Conservation (phyloP, 35 echinoderm and acorn worm species). For the Diadema setosum region DNA sequence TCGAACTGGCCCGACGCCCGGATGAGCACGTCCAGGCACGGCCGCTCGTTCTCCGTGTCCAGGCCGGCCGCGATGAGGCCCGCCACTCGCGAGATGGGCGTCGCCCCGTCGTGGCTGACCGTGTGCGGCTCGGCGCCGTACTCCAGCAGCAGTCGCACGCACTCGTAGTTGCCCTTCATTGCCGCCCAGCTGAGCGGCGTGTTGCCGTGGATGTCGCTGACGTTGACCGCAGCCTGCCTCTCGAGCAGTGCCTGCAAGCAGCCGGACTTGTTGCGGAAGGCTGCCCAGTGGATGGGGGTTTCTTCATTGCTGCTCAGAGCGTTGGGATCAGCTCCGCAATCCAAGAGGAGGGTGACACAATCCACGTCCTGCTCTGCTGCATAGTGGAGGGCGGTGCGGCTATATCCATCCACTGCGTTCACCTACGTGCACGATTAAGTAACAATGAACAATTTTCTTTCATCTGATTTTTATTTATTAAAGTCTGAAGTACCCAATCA, state of each 20-base stretch:
- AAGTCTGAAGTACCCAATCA: too few species aligned
- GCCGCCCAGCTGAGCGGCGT: slow-evolving; percentile 88
- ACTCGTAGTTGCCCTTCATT: slow-evolving; percentile 75
- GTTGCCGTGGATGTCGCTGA: slow-evolving; percentile 72
- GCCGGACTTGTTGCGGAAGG: slow-evolving; percentile 74
- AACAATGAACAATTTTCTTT: too few species aligned
- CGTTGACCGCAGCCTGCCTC: slow-evolving; percentile 59
- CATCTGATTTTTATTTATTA: too few species aligned
- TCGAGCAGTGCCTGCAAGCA: slow-evolving; percentile 56
- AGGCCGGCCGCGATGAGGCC: slow-evolving; percentile 61
- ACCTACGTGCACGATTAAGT: too few species aligned
- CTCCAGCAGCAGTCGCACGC: slow-evolving; percentile 67
- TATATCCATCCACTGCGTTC: slow-evolving; percentile 81
- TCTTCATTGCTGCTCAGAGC: slow-evolving; percentile 53
- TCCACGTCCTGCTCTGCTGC: slow-evolving; percentile 76
- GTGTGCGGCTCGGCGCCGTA: slow-evolving; percentile 71
- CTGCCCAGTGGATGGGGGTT: slow-evolving; percentile 87
- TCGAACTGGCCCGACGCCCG: slow-evolving; percentile 65
- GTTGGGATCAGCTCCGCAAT: slow-evolving; percentile 68
- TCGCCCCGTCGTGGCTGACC: slow-evolving; percentile 24
- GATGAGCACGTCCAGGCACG: slow-evolving; percentile 50
- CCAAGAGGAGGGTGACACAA: slow-evolving; percentile 55
- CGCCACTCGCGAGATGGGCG: slow-evolving; percentile 51
- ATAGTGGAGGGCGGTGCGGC: slow-evolving; percentile 80
- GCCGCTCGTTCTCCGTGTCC: slow-evolving; percentile 26